These are phyloP conservation scores for Lasioglossum morio DNA, from an alignment of 2,888 invertebrate genomes.

Conservation along the genomic window DNA sequence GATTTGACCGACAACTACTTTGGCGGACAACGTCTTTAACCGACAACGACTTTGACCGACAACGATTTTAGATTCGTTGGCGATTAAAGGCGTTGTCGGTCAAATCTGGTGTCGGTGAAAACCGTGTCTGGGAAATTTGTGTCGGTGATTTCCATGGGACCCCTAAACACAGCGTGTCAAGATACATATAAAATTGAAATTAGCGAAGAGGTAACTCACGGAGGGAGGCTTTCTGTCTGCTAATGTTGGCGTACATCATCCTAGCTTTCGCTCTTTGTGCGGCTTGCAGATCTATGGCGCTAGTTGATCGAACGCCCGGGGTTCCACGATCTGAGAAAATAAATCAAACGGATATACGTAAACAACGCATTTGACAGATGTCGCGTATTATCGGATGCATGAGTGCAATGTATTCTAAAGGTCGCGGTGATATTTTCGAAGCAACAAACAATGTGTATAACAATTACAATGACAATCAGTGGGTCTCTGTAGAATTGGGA, in stretches of 20 bases:
- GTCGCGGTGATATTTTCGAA: slow-evolving; percentile 41
- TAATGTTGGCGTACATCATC: slow-evolving; percentile 92
- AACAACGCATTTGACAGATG: not conserved
- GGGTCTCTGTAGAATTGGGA: slow-evolving; percentile 86
- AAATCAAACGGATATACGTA: not conserved
- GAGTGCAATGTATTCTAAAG: slow-evolving; percentile 38
- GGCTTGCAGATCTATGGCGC: slow-evolving; percentile 97
- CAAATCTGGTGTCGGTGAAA: no score
- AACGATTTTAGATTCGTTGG: no score
- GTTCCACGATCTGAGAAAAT: slow-evolving; percentile 67
- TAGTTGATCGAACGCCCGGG: slow-evolving; percentile 89
- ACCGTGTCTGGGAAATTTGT: no score
- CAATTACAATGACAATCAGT: slow-evolving; percentile 83
- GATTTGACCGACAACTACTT: no score
- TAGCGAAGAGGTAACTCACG: slow-evolving; percentile 87
- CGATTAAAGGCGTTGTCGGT: no score
- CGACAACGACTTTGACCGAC: no score
- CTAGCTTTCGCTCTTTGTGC: slow-evolving; percentile 94
- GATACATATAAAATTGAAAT: slow-evolving; percentile 6
- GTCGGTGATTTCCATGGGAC: no score
- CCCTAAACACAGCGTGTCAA: not conserved
- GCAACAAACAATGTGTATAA: slow-evolving; percentile 44
- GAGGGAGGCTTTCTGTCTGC: slow-evolving; percentile 90
- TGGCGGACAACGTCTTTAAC: no score
- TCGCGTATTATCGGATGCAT: not conserved